These are phyloP conservation scores for Metellina segmentata DNA, from an alignment of 2,888 invertebrate genomes.

Conservation along the genomic window DNA sequence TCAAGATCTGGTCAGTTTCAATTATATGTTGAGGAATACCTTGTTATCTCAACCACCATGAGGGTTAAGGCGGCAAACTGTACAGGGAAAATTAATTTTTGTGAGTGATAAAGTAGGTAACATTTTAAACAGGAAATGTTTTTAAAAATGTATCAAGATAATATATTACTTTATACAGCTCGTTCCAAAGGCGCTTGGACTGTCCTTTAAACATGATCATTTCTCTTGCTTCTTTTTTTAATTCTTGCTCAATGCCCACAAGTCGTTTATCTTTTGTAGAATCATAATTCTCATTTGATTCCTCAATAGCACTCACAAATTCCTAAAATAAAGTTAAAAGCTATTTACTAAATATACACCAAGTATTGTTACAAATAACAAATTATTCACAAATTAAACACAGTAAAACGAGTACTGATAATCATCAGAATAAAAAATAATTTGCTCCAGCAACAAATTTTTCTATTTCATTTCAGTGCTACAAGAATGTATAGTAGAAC, in stretches of 20 bases:
- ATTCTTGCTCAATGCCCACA: conserved; percentile 87
- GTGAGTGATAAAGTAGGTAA: not conserved
- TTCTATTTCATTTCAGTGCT: too few relatives aligned
- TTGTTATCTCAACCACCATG: too few relatives aligned
- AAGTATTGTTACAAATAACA: too few relatives aligned
- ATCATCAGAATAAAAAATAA: too few relatives aligned
- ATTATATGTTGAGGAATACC: too few relatives aligned
- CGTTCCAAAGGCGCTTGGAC: conserved; percentile 99
- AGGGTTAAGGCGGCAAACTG: too few relatives aligned
- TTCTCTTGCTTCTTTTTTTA: conserved; percentile 90
- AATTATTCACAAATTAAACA: not conserved
- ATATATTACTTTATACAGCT: conserved; percentile 93
- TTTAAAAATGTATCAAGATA: not conserved
- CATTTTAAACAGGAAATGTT: not conserved
- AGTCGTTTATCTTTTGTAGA: conserved; percentile 90
- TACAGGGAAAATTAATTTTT: not conserved
- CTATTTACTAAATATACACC: not conserved
- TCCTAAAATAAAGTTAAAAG: conserved; percentile 78
- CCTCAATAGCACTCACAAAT: conserved; percentile 87
- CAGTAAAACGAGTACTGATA: not conserved
- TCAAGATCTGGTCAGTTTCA: too few relatives aligned
- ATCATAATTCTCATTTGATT: conserved; percentile 89
- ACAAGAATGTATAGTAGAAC: too few relatives aligned
- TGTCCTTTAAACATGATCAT: conserved; percentile 98
- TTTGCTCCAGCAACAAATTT: too few relatives aligned